Conservation (phyloP, 1,140 invertebrate genomes). For the Pachypsylla venusta region DNA sequence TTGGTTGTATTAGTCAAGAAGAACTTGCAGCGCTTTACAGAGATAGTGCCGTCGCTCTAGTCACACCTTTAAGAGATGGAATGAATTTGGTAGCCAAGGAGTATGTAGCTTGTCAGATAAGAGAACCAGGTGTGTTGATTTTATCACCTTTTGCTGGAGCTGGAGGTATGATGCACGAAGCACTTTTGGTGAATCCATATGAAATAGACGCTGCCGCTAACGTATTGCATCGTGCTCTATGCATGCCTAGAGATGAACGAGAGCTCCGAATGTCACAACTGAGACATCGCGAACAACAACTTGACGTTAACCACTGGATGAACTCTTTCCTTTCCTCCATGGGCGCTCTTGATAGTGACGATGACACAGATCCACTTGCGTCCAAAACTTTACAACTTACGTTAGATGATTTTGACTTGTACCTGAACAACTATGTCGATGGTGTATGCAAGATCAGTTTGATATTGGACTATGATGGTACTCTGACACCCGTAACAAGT, state of each 20-base stretch:
- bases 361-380: conserved; percentile 53
- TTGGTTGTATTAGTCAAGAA: conserved; percentile 70
- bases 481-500: conserved; percentile 69
- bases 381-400: conserved; percentile 70
- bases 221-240: conserved; percentile 68
- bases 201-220: conserved; percentile 75
- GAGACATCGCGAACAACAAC: conserved; percentile 56
- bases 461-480: conserved; percentile 78
- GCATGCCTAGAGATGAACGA: conserved; percentile 79
- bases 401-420: conserved; percentile 75
- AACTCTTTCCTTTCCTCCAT: conserved; percentile 71
- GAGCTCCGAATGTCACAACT: conserved; percentile 74
- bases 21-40: conserved; percentile 71
- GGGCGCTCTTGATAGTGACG: conserved; percentile 59
- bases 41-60: conserved; percentile 67
- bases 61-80: conserved; percentile 73
- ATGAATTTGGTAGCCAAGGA: conserved; percentile 90
- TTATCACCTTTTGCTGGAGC: conserved; percentile 82
- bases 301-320: conserved; percentile 83
- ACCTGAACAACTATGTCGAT: conserved; percentile 49
- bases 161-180: conserved; percentile 81
- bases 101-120: conserved; percentile 82
- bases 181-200: conserved; percentile 76
- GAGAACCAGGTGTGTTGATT: conserved; percentile 71
- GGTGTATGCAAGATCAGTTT: conserved; percentile 56